These are phyloP conservation scores for Agapornis canus DNA, from an alignment of 2,797 vertebrate species.

Conservation along the genomic window DNA sequence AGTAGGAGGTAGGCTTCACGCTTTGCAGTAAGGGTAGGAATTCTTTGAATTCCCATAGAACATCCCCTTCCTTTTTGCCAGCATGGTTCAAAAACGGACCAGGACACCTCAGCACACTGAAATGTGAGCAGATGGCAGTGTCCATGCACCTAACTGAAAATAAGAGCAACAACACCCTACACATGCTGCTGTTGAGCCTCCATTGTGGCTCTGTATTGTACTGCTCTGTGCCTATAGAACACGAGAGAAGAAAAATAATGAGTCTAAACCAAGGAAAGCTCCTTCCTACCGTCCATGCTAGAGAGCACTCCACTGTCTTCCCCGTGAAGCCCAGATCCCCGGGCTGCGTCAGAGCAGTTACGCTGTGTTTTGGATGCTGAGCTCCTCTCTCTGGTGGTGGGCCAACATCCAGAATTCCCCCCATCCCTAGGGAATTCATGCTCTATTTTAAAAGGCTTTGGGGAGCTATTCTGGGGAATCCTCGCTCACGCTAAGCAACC, in stretches of 20 bases:
- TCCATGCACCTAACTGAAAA: fast-evolving
- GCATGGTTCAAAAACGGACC: background rate
- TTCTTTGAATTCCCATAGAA: background rate
- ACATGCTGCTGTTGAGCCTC: background rate
- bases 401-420: background rate
- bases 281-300: background rate
- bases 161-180: background rate
- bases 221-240: background rate
- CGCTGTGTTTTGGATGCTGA: background rate
- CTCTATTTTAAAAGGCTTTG: constrained; percentile 5
- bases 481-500: background rate
- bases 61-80: background rate
- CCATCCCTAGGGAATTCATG: background rate
- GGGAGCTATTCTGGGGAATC: background rate
- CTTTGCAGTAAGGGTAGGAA: background rate
- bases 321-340: background rate
- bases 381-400: background rate
- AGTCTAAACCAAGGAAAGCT: background rate
- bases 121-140: background rate
- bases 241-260: background rate
- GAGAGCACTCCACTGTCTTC: background rate
- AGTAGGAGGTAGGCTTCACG: background rate
- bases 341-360: background rate
- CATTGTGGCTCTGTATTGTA: background rate
- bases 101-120: background rate